Base-by-base conservation (phyloP, 2,888 invertebrate genomes). In the Rhagonycha lutea region DNA sequence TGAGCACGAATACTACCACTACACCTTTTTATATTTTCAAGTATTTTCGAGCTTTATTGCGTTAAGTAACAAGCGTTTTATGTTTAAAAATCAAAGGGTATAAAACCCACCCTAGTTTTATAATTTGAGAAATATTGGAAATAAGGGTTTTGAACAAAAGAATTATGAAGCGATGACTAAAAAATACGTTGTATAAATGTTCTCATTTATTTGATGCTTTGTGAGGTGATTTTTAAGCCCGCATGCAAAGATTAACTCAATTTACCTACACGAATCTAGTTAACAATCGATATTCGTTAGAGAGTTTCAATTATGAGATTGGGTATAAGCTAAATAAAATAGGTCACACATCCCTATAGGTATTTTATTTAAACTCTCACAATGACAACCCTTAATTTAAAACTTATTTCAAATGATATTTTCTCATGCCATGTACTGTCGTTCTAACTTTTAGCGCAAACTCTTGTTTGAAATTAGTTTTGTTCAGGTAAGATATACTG, bases 321-420 rank as follows among this genome's bases (percentile, higher is more conserved):
- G 76, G 80, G 80, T 79, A 78, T 78, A 79, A 72, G 77, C 77
- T 75, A 77, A 83, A 83, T 75, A 77, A 83, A 83, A 81, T 83
- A 81, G 84, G 84, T 85, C 86, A 84, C 85, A 84, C 83, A 85
- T 83, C 84, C 83, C 83, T 73, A 78, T 80, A 79, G 80, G 80
- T 80, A 80, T 80, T 80, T 84, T 83, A 82, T 82, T 83, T 83
- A 81, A 77, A 81, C 78, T 79, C 81, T 78, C 82, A 86, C 86
- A 86, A 86, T 85, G 86, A 86, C 86, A 86, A 86, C 87, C 87
- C 87, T 87, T 86, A 86, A 87, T 87, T 87, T 86, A 84, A 86
- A 86, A 85, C 85, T 84, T 84, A 86, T 86, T 85, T 84, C 84
- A 84, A 77, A 85, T 86, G 86, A 87, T 86, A 87, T 87, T 87